Evolutionary conservation across 2,888 invertebrate species (phyloP).

Genomic region (Andrena fulva): DNA sequence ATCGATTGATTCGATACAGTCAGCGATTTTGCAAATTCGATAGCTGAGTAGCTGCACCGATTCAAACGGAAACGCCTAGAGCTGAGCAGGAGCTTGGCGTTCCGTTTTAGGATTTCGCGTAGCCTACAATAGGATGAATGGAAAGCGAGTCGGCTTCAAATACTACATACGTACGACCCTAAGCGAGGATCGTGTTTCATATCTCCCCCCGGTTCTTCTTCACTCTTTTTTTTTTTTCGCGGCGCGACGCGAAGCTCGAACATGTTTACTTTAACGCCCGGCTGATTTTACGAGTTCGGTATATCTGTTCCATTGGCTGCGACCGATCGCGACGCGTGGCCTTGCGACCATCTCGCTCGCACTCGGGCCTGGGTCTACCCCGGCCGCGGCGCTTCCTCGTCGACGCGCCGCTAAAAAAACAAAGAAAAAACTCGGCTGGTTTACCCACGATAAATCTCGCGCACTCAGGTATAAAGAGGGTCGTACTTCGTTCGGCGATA

Average conservation of each 20-base stretch:
- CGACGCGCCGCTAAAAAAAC: slow-evolving; percentile 35
- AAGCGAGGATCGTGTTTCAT: too few relatives aligned
- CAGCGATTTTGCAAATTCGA: too few relatives aligned
- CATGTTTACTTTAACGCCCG: too few relatives aligned
- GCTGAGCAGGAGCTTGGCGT: too few relatives aligned
- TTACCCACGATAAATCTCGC: slow-evolving; percentile 73
- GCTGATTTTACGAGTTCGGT: too few relatives aligned
- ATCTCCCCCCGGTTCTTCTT: too few relatives aligned
- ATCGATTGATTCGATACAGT: too few relatives aligned
- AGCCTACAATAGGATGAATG: too few relatives aligned
- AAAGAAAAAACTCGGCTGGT: slow-evolving; percentile 43
- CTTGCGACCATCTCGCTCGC: slow-evolving; percentile 58
- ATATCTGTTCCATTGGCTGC: slow-evolving; percentile 8
- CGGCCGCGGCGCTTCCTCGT: slow-evolving; percentile 42
- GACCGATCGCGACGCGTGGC: slow-evolving; percentile 37
- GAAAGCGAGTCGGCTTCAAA: too few relatives aligned
- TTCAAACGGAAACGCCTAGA: too few relatives aligned
- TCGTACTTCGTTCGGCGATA: slow-evolving; percentile 67
- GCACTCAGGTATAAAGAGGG: slow-evolving; percentile 66
- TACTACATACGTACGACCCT: neutral
- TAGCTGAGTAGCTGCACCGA: too few relatives aligned
- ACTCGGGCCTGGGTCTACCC: slow-evolving; percentile 25
- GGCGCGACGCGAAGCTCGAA: slow-evolving; percentile 17
- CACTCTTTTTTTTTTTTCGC: neutral
- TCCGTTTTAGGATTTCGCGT: too few relatives aligned